Percentiles rank a stretch among this genome's conserved stretches.
phyloP scores from a whole-genome alignment of 2,797 vertebrate genomes.

The Macroramphosus scolopax region DNA sequence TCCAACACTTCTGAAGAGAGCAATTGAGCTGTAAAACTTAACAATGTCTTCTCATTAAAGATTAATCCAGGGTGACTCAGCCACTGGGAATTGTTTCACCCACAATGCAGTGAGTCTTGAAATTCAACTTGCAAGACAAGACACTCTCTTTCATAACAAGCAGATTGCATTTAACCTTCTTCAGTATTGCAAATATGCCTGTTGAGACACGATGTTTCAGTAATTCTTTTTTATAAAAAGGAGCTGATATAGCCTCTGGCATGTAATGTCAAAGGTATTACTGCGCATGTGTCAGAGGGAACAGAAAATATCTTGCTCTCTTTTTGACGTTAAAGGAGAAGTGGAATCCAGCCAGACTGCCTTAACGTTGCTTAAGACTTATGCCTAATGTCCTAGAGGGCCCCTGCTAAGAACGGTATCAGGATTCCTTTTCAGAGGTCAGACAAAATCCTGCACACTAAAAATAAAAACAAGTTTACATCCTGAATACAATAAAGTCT shows the following conservation, averaged over 20 bases:
- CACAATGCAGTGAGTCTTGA: constrained; percentile 21
- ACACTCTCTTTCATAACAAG: constrained; percentile 11
- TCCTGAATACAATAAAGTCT: background rate
- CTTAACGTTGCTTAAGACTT: constrained; percentile 27
- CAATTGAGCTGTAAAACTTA: constrained; percentile 22
- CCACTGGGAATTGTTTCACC: constrained; percentile 35
- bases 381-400: constrained; percentile 16
- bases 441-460: constrained; percentile 11
- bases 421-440: constrained; percentile 14
- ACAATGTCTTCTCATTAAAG: constrained; percentile 36
- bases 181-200: constrained; percentile 32
- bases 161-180: constrained; percentile 5
- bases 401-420: constrained; percentile 13
- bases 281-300: background rate
- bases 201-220: constrained; percentile 46
- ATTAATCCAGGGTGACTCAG: constrained; percentile 31
- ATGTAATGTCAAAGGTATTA: background rate
- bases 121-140: constrained; percentile 16
- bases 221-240: constrained; percentile 21
- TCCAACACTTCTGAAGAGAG: constrained; percentile 5
- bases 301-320: constrained; percentile 1
- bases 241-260: constrained; percentile 1
- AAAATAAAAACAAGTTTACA: constrained; percentile 3
- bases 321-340: constrained; percentile 14
- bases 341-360: constrained; percentile 32